These are phyloP conservation scores for Hafferia zeledoni DNA, from an alignment of 2,797 vertebrate genomes.

Conservation along the genomic window DNA sequence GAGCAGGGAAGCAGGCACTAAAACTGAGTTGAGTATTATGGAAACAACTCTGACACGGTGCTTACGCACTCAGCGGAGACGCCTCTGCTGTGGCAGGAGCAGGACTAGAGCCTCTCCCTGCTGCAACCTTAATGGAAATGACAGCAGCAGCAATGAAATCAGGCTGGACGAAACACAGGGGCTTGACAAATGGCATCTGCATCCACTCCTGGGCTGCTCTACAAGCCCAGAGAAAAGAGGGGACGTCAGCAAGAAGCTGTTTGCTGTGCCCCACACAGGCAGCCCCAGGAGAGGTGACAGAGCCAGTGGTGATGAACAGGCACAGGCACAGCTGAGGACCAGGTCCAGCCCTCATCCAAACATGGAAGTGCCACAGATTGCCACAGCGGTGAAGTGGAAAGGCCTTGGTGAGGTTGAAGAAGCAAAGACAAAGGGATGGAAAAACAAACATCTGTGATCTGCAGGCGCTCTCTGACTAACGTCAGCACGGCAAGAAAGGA, in stretches of 20 bases:
- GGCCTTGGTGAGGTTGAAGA: neutral
- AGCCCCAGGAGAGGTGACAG: rapidly evolving
- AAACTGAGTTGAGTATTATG: neutral
- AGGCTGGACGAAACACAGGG: neutral
- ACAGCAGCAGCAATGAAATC: neutral
- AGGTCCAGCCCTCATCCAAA: neutral
- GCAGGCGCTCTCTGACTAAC: neutral
- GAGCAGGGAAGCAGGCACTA: neutral
- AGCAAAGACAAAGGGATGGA: slow-evolving; percentile 15
- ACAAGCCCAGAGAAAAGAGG: neutral
- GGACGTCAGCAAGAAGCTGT: neutral
- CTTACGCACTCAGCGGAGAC: neutral
- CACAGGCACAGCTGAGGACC: neutral
- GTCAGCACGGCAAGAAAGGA: neutral
- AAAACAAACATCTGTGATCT: neutral
- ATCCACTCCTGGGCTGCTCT: neutral
- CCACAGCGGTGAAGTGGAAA: neutral
- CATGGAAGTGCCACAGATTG: neutral
- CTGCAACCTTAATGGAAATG: neutral
- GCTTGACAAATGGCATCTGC: neutral
- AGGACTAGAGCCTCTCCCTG: neutral
- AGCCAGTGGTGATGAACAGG: rapidly evolving
- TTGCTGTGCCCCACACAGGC: neutral
- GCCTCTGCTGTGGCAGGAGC: neutral
- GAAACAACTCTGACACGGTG: neutral